Evolutionary conservation across 92 coral and sea anemone genomes (phyloP).

Genomic region (Porites rus): DNA sequence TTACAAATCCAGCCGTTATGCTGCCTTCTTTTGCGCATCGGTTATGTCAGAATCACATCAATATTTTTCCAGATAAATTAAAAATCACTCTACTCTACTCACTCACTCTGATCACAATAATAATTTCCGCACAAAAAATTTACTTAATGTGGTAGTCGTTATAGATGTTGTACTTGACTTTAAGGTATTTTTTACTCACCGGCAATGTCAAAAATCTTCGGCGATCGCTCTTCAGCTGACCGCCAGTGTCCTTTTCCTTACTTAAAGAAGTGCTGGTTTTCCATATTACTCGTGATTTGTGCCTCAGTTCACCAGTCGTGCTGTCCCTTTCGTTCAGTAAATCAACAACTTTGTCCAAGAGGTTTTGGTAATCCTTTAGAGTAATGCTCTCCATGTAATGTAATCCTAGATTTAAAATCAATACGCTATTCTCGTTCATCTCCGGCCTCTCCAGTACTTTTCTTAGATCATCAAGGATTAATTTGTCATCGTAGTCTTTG

Average conservation of each 20-base stretch:
- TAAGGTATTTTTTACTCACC: constrained; percentile 52
- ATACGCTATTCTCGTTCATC: constrained; percentile 85
- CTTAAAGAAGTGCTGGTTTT: constrained; percentile 88
- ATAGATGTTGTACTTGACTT: no score
- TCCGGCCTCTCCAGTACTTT: constrained; percentile 66
- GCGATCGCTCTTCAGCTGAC: constrained; percentile 70
- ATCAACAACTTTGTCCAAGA: constrained; percentile 64
- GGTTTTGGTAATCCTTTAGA: constrained; percentile 65
- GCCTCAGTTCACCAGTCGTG: constrained; percentile 38
- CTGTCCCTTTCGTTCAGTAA: constrained; percentile 57
- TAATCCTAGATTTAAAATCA: constrained; percentile 86
- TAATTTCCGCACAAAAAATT: no score
- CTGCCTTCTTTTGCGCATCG: no score
- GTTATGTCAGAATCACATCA: no score
- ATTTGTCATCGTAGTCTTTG: constrained; percentile 74
- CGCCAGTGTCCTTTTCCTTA: constrained; percentile 86
- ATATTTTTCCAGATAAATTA: no score
- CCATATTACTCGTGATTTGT: constrained; percentile 81
- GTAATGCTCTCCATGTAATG: constrained; percentile 80
- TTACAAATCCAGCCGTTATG: no score
- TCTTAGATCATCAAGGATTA: constrained; percentile 66
- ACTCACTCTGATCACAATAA: no score
- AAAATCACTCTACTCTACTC: no score
- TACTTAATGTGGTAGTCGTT: no score
- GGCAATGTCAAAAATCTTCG: constrained; percentile 83